These are phyloP conservation scores for Beris morrisii DNA, from an alignment of 2,888 invertebrate genomes.

Conservation along the genomic window DNA sequence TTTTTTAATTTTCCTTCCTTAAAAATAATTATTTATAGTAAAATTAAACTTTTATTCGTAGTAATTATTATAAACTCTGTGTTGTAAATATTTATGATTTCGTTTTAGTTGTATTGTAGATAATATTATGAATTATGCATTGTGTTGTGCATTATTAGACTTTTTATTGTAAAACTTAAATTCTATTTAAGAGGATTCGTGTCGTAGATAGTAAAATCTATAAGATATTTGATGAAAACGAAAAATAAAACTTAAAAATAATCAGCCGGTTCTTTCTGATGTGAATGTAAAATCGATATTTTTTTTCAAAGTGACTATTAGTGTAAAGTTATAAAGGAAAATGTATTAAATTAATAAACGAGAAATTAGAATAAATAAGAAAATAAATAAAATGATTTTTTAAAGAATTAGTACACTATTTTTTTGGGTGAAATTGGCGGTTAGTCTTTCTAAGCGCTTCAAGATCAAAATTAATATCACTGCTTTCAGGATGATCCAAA, in stretches of 20 bases:
- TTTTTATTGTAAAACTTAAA: not conserved
- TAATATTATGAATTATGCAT: constrained; percentile 1
- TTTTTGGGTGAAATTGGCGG: too few species aligned
- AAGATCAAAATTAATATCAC: too few species aligned
- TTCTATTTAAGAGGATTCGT: constrained; percentile 1
- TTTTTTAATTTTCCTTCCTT: not conserved
- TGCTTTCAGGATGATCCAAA: too few species aligned
- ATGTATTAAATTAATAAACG: constrained; percentile 24
- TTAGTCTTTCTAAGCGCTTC: too few species aligned
- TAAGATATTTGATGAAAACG: constrained; percentile 1
- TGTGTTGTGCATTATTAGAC: constrained; percentile 12
- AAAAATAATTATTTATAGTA: too few species aligned
- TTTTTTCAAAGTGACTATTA: constrained; percentile 4
- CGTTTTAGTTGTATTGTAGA: constrained; percentile 1
- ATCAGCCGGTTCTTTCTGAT: not conserved
- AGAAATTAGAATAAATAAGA: constrained; percentile 15
- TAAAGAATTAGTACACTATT: not conserved
- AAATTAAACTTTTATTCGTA: too few species aligned
- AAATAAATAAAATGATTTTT: constrained; percentile 27
- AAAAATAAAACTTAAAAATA: not conserved
- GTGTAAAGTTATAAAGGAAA: constrained; percentile 12
- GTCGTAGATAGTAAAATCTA: constrained; percentile 9
- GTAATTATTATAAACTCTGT: too few species aligned
- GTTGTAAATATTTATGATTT: not conserved
- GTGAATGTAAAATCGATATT: too few species aligned